Evolutionary conservation across 1,140 invertebrate species (phyloP), one percentile per base, ranked within the genome.

Genomic region (Lordiphosa stackelbergi): DNA sequence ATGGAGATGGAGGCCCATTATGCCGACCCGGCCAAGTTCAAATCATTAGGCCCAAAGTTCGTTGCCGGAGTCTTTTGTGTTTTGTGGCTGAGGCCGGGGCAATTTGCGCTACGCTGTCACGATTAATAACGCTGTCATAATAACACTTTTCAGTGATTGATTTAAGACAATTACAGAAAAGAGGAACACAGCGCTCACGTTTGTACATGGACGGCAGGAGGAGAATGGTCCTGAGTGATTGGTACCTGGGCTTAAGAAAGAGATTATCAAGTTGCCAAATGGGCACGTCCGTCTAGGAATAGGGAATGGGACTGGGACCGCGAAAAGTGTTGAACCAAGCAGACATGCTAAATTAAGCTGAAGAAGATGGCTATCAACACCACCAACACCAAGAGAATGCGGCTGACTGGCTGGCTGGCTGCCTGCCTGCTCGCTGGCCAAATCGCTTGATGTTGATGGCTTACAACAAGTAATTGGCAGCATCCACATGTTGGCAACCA

Each of bases 311-410:
- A 73, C 46, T 64, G 38, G 41, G 52, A 53, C 66, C 62, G 59
- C 49, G 74, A 59, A 85, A 85, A 85, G 81, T 85, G 81, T 85
- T 85, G 81, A 85, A 69, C 81, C 81, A 72, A 72, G 69, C 75
- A 85, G 81, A 85, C 81, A 85, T 85, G 81, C 81, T 85, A 85
- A 85, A 85, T 85, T 85, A 85, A 85, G 81, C 81, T 81, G 81
- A 85, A 85, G 81, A 85, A 85, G 81, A 85, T 85, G 81, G 78
- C 74, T 85, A 85, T 85, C 81, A 85, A 85, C 81, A 85, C 81
- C 81, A 81, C 63, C 79, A 64, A 51, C 70, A 68, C 52, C 41
- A 41, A 31, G 28, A 31, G 28, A 31, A 31, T 31, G 28, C 28
- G 28, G 28, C 28, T 31, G 28, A 31, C 28, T 31, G 28, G 7